Base-by-base conservation (phyloP, 1,140 invertebrate genomes). In the Ceratina japonica region DNA sequence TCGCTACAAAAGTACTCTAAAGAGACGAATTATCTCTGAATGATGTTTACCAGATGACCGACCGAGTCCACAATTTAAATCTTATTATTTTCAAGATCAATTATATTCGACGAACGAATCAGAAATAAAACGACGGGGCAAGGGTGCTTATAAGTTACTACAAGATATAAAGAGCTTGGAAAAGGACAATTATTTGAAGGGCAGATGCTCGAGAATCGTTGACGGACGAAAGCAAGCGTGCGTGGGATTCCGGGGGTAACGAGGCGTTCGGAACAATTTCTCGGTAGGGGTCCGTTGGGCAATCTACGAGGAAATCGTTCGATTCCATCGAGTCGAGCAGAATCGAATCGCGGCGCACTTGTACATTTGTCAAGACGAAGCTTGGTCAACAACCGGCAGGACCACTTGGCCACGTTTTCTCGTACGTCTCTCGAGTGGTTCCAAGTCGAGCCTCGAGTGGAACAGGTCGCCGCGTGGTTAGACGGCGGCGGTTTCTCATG, bases 241-340 rank as follows among this genome's bases (percentile, higher is more conserved):
- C 2, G 18, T 37, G 1, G n/a, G 15, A 52, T 44, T 10, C 15
- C 0, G n/a, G 22, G 61, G 58, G 13, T n/a, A n/a, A 49, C 61
- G 54, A 2, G 44, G 22, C 22, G 31, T 37, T 58, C 52, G 78
- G 81, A 77, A 85, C 80, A 62, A 85, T 84, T 84, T 75, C 52
- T 70, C 56, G 13, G 16, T 56, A 73, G 82, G 51, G 71, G 84
- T n/a, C 75, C 59, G 37, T 44, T 15, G 37, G 62, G 75, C 66
- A 78, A 78, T 78, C 58, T 72, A 59, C 63, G 56, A 61, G 49
- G 31, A 77, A 69, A 80, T 82, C 62, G 61, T 52, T 22, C 27
- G 4, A 4, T 31, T 31, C 27, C 4, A 31, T 31, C 83, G 80
- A 85, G 70, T 66, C 37, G 24, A 69, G 82, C 66, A 68, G 73